These are phyloP conservation scores for Ophion ventricosus DNA, from an alignment of 2,888 invertebrate species.

Conservation along the genomic window DNA sequence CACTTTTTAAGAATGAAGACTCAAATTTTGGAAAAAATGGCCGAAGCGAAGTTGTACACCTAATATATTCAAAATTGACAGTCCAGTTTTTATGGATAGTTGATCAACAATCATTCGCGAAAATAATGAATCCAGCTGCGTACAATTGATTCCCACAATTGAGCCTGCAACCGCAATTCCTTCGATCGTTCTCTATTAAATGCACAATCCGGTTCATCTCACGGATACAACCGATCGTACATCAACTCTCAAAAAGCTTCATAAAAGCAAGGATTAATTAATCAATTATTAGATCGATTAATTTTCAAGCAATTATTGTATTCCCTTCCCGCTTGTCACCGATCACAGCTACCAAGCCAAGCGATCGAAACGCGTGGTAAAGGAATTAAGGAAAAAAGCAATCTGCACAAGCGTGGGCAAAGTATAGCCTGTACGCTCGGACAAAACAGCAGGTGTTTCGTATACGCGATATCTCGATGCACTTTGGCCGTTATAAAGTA, in stretches of 20 bases:
- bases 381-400: not conserved
- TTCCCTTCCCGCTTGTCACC: constrained; percentile 11
- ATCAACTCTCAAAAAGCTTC: not conserved
- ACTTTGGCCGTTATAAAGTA: constrained; percentile 13
- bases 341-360: constrained; percentile 11
- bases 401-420: constrained; percentile 29
- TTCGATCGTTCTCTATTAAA: too few species aligned
- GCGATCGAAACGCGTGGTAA: not conserved
- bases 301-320: constrained; percentile 2
- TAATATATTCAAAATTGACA: too few species aligned
- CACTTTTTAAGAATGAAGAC: too few species aligned
- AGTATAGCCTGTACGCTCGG: constrained; percentile 50
- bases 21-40: too few species aligned
- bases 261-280: not conserved
- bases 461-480: constrained; percentile 41
- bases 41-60: too few species aligned
- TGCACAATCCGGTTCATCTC: too few species aligned
- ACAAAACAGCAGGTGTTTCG: constrained; percentile 60
- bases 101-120: too few species aligned
- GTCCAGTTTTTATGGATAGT: too few species aligned
- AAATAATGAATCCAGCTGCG: too few species aligned
- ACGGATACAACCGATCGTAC: not conserved
- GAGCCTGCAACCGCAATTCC: too few species aligned
- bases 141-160: too few species aligned
- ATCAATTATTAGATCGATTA: not conserved